Evolutionary conservation across 2,113 vertebrate genomes (phyloP).

Genomic region (Salvator merianae): DNA sequence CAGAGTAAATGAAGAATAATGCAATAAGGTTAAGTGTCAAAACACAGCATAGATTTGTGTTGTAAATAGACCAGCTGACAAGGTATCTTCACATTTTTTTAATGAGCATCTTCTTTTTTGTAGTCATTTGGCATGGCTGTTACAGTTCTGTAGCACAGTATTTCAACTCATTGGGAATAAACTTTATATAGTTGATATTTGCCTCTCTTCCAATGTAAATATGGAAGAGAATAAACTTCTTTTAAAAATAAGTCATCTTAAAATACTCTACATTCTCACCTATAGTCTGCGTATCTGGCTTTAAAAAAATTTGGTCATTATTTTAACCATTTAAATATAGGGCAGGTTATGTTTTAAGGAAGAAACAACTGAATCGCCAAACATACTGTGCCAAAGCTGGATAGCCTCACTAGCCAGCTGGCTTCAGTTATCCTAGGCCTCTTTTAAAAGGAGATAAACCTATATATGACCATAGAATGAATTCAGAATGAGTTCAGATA

Average conservation of each 20-base stretch:
- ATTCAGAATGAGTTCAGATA: constrained; percentile 67
- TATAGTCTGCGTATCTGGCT: constrained; percentile 62
- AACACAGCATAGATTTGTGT: constrained; percentile 50
- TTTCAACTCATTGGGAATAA: constrained; percentile 57
- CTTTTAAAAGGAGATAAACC: constrained; percentile 37
- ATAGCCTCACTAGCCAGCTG: constrained; percentile 55
- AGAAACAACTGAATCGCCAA: constrained; percentile 55
- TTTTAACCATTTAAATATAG: constrained; percentile 70
- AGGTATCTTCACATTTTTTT: constrained; percentile 46
- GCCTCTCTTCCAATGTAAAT: neutral
- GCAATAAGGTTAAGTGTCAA: constrained; percentile 61
- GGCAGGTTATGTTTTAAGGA: constrained; percentile 54
- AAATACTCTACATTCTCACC: constrained; percentile 57
- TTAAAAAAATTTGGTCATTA: constrained; percentile 57
- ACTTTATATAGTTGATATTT: constrained; percentile 31
- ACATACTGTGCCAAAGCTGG: constrained; percentile 57
- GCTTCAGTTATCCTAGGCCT: constrained; percentile 46
- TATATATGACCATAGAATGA: constrained; percentile 52
- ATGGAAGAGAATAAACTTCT: neutral
- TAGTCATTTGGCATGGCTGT: constrained; percentile 71
- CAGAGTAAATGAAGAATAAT: constrained; percentile 49
- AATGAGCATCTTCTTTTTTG: constrained; percentile 36
- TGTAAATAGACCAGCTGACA: constrained; percentile 42
- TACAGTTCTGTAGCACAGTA: constrained; percentile 57
- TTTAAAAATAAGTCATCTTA: constrained; percentile 49